These are phyloP conservation scores for Sialia sialis DNA, from an alignment of 2,113 vertebrate species.

Conservation along the genomic window DNA sequence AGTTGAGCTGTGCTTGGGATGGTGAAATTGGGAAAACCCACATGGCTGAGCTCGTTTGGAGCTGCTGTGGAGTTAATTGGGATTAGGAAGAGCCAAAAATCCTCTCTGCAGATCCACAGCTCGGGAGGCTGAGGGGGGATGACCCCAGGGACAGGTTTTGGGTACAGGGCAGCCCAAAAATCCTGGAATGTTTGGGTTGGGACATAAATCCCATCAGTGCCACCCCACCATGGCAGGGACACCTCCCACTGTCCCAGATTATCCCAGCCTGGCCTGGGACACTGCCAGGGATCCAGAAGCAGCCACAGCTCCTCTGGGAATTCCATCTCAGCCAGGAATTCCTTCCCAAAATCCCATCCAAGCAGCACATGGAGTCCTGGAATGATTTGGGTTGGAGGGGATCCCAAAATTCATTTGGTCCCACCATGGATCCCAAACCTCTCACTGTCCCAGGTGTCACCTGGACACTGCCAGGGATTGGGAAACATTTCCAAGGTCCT, in stretches of 20 bases:
- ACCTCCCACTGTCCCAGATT: neutral
- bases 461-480: accelerated
- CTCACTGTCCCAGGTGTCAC: too few relatives aligned
- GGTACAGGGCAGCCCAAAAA: neutral
- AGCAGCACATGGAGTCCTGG: too few relatives aligned
- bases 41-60: neutral
- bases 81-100: neutral
- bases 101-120: neutral
- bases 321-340: too few relatives aligned
- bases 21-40: neutral
- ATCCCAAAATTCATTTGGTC: too few relatives aligned
- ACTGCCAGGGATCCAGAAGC: neutral
- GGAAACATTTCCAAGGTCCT: neutral
- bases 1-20: accelerated
- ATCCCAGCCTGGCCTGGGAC: neutral
- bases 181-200: accelerated
- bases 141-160: accelerated
- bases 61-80: neutral
- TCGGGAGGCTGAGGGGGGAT: accelerated
- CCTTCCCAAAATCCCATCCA: too few relatives aligned
- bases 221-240: neutral
- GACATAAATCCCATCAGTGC: accelerated
- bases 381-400: too few relatives aligned
- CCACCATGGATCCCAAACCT: too few relatives aligned
- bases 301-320: too few relatives aligned